Conservation (phyloP, 2,888 invertebrate species). For the Tetragonisca angustula region DNA sequence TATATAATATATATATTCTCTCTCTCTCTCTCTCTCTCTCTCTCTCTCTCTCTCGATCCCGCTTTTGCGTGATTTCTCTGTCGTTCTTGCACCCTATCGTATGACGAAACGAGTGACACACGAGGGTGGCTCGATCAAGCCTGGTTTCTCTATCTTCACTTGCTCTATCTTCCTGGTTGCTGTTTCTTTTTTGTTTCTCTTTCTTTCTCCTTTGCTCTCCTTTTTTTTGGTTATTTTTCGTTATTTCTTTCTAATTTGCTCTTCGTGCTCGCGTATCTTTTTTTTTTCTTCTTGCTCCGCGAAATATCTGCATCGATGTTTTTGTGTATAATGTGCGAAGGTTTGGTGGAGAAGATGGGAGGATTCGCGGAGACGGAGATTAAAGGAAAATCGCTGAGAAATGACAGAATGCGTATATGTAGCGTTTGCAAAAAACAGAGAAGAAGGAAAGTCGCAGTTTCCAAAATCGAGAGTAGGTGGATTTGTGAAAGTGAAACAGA, state of each 20-base stretch:
- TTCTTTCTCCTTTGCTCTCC: background rate
- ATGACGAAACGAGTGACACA: conserved; percentile 29
- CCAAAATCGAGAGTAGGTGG: too few species aligned
- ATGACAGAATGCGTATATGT: too few species aligned
- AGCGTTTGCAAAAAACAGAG: background rate
- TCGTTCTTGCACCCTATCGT: conserved; percentile 18
- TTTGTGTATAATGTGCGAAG: too few species aligned
- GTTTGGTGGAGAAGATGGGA: too few species aligned
- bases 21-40: background rate
- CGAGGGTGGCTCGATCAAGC: conserved; percentile 43
- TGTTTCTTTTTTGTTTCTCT: background rate
- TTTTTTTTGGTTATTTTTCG: background rate
- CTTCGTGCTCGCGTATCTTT: background rate
- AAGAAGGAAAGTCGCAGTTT: background rate
- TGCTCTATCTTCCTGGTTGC: background rate
- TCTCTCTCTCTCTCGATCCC: background rate
- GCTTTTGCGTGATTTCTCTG: conserved; percentile 2
- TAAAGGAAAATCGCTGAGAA: too few species aligned
- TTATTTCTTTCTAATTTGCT: background rate
- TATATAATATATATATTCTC: too few species aligned
- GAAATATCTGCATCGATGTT: conserved; percentile 59
- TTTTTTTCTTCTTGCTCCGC: background rate
- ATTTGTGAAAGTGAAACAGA: too few species aligned
- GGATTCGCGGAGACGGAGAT: too few species aligned
- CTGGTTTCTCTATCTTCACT: conserved; percentile 14